These are phyloP conservation scores for Pharmacophagus antenor DNA, from an alignment of 2,888 invertebrate species.

Conservation along the genomic window DNA sequence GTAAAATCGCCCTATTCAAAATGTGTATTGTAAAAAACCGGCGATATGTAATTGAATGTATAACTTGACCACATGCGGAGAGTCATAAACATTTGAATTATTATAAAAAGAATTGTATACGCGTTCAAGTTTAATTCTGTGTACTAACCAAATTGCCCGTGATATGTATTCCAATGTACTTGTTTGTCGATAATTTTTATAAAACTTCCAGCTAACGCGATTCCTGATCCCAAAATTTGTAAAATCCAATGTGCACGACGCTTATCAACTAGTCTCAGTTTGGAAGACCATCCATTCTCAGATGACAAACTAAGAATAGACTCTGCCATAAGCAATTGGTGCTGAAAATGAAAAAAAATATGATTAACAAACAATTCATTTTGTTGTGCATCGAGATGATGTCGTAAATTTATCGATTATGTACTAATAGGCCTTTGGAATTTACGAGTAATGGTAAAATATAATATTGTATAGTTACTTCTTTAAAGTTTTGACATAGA, in stretches of 20 bases:
- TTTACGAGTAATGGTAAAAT: not conserved
- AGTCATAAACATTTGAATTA: not conserved
- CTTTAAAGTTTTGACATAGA: not conserved
- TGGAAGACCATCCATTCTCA: conserved; percentile 58
- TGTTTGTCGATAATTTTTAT: conserved; percentile 51
- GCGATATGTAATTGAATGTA: too few species aligned
- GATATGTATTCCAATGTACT: conserved; percentile 49
- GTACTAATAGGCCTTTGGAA: not conserved
- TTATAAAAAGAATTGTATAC: not conserved
- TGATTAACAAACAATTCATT: too few species aligned
- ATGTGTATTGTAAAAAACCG: too few species aligned
- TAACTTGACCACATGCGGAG: too few species aligned
- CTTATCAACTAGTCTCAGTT: conserved; percentile 55
- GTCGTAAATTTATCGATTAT: too few species aligned
- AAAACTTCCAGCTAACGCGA: conserved; percentile 59
- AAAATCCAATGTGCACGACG: conserved; percentile 59
- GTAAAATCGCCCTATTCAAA: too few species aligned
- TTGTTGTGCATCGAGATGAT: too few species aligned
- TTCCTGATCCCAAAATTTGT: conserved; percentile 56
- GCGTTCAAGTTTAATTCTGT: not conserved
- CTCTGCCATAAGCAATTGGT: conserved; percentile 65
- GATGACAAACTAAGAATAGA: conserved; percentile 58
- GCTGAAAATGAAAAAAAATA: conserved; percentile 45
- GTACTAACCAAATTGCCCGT: conserved; percentile 54
- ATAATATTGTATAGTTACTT: not conserved